Percentiles rank a stretch among this genome's conserved stretches.
These are phyloP conservation scores for Lasioglossum oenotherae DNA, from an alignment of 2,888 invertebrate species.

Conservation along the genomic window DNA sequence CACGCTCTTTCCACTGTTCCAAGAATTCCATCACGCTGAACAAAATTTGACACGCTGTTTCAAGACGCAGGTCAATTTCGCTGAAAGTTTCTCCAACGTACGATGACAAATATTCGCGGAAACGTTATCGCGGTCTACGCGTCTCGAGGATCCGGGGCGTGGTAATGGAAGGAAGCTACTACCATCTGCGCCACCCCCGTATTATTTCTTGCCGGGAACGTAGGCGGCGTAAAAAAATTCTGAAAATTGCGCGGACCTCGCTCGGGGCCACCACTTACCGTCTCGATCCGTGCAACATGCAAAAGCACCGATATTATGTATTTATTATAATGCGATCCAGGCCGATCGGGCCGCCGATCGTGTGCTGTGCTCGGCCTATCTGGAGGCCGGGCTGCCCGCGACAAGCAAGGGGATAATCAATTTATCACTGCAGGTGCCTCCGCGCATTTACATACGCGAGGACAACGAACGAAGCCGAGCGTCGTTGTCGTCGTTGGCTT, in stretches of 20 bases:
- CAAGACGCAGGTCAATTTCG: neutral
- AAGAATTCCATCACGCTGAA: neutral
- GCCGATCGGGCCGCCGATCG: conserved; percentile 54
- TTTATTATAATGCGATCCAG: conserved; percentile 79
- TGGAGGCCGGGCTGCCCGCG: conserved; percentile 60
- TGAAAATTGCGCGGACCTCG: conserved; percentile 72
- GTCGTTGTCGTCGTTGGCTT: neutral
- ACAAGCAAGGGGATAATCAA: conserved; percentile 76
- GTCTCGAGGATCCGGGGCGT: conserved; percentile 49
- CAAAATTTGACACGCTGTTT: neutral
- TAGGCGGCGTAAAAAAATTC: conserved; percentile 68
- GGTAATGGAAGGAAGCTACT: conserved; percentile 54
- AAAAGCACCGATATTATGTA: conserved; percentile 81
- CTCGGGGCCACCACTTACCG: conserved; percentile 67
- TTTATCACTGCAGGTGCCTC: conserved; percentile 82
- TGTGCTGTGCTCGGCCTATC: conserved; percentile 58
- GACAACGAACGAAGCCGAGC: conserved; percentile 69
- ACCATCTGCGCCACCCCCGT: conserved; percentile 48
- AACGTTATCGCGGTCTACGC: conserved; percentile 2
- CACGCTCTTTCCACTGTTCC: neutral
- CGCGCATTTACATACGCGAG: conserved; percentile 81
- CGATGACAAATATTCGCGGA: neutral
- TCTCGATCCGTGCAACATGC: conserved; percentile 70
- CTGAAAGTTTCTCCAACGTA: neutral
- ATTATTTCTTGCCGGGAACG: conserved; percentile 48